Evolutionary conservation across 2,797 vertebrate genomes (phyloP).

Genomic region (Gadopsis marmoratus): DNA sequence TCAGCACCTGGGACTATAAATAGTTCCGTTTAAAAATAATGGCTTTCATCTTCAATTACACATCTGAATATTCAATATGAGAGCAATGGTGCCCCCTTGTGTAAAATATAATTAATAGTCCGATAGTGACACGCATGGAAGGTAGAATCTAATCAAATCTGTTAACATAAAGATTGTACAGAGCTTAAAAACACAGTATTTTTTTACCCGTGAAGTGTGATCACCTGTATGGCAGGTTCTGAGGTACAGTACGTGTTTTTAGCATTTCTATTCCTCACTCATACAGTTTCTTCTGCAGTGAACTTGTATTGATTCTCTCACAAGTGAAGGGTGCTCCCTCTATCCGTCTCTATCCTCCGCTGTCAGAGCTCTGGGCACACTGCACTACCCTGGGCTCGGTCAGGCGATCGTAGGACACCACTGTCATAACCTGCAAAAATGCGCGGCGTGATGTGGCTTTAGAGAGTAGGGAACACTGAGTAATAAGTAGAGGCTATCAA

Average conservation of each 20-base stretch:
- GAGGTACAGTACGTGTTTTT: conserved; percentile 40
- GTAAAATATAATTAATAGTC: conserved; percentile 65
- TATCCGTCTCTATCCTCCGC: conserved; percentile 69
- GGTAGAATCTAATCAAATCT: conserved; percentile 30
- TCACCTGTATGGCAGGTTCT: conserved; percentile 38
- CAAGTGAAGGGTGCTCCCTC: conserved; percentile 52
- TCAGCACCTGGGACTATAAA: conserved; percentile 73
- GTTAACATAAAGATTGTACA: conserved; percentile 24
- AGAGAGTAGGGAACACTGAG: conserved; percentile 41
- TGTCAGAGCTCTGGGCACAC: conserved; percentile 77
- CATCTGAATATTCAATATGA: conserved; percentile 65
- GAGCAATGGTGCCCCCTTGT: conserved; percentile 83
- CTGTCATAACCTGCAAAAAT: conserved; percentile 85
- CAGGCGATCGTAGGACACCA: conserved; percentile 85
- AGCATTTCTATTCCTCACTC: conserved; percentile 46
- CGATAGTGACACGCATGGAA: conserved; percentile 24
- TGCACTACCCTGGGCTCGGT: conserved; percentile 79
- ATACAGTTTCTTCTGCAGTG: conserved; percentile 37
- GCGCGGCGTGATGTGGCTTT: conserved; percentile 35
- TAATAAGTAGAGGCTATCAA: conserved; percentile 37
- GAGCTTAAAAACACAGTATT: conserved; percentile 34
- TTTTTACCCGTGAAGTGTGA: conserved; percentile 20
- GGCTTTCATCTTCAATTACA: conserved; percentile 74
- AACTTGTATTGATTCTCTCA: conserved; percentile 51
- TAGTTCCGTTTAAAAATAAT: conserved; percentile 78